Evolutionary conservation across 2,888 invertebrate species (phyloP), one percentile per base, ranked within the genome.

Genomic region (Ethmia dodecea): DNA sequence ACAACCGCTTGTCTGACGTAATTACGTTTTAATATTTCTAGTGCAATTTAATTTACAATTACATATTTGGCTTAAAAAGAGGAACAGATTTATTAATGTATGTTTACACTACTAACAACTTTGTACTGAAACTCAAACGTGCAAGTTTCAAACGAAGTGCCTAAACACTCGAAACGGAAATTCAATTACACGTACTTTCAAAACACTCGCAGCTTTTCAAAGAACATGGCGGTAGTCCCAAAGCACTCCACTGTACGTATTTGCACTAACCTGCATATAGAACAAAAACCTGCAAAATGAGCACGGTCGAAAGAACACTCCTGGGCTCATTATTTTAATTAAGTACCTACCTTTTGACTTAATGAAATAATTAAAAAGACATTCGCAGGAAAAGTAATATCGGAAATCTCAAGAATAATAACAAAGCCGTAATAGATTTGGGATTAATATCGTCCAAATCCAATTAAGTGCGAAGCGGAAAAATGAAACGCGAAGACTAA

Each of bases 251-350:
- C 46, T 40, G 12, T 20, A 11, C 11, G 10, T 16, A 11, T 18
- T 18, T 18, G 27, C 27, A 11, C 6, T 16, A 37, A n/a, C 37
- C 15, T 18, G 13, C 11, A 29, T 25, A 30, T 16, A 29, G 28
- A 27, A 35, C 32, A 33, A 33, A 40, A 36, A 20, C 11, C 9
- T 13, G 24, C 28, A n/a, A 11, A 26, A 18, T 26, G 15, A 28
- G 13, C 26, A 26, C 28, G 11, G 16, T 15, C 18, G 14, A 22
- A n/a, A 5, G 12, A 10, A 25, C 32, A 25, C 32, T 26, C 9
- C 32, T 15, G 26, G 24, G 38, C 52, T 61, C 58, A 61, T 63
- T 61, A 56, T 50, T 49, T 49, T 58, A 64, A 69, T 70, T 62
- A 64, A 49, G 46, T n/a, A n/a, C n/a, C n/a, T n/a, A n/a, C n/a